phyloP scores from a whole-genome alignment of 2,113 vertebrate genomes.

The Ranitomeya imitator region DNA sequence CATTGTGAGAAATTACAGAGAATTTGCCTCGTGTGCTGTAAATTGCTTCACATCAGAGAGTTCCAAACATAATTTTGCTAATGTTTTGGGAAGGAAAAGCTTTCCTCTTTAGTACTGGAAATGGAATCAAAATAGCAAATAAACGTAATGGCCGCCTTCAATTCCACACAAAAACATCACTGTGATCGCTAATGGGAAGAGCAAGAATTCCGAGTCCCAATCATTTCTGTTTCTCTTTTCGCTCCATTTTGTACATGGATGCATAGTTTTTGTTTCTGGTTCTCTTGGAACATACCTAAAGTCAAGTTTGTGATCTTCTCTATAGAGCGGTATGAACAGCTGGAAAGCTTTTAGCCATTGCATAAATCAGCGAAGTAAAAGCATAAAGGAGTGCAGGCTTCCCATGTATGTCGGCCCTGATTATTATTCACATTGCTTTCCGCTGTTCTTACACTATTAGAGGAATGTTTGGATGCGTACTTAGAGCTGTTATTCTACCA shows the following conservation, averaged over 20 bases:
- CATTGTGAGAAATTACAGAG: conserved; percentile 66
- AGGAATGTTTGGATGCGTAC: not conserved
- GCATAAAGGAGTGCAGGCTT: not conserved
- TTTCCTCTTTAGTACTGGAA: not conserved
- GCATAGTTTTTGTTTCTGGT: not conserved
- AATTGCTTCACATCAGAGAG: conserved; percentile 70
- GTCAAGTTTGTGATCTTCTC: not conserved
- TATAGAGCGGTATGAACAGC: conserved; percentile 12
- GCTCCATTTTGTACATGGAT: not conserved
- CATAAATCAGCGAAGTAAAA: conserved; percentile 11
- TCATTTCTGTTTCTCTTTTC: not conserved
- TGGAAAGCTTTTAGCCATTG: conserved; percentile 44
- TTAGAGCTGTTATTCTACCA: not conserved
- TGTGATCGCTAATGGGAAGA: conserved; percentile 1
- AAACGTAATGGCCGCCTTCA: not conserved
- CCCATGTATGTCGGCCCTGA: not conserved
- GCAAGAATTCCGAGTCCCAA: not conserved
- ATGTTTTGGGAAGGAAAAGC: conserved; percentile 59
- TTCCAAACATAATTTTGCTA: conserved; percentile 60
- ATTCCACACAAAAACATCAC: not conserved
- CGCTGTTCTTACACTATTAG: not conserved
- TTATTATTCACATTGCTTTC: not conserved
- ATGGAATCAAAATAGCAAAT: conserved; percentile 10
- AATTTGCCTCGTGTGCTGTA: conserved; percentile 68
- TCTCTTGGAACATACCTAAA: not conserved